phyloP scores from a whole-genome alignment of 2,797 vertebrate genomes.

The Neopelma chrysocephalum region DNA sequence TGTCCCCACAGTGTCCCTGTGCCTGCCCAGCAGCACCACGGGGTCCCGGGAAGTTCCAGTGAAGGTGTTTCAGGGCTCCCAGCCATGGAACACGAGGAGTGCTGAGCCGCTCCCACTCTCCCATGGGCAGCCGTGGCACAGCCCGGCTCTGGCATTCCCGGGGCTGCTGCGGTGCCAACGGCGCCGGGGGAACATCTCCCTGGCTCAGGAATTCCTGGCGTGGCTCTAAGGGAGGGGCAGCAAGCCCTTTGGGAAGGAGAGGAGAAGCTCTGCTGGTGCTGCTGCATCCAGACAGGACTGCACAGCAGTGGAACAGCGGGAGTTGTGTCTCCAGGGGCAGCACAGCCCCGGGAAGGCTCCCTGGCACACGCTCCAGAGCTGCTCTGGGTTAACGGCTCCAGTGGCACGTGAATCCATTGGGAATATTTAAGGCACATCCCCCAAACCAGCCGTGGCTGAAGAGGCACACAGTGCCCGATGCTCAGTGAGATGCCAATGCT shows the following conservation, averaged over 20 bases:
- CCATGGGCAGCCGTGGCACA: not conserved
- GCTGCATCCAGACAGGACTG: not conserved
- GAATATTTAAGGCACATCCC: not conserved
- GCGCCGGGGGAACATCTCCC: fast-evolving
- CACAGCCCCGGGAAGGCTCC: not conserved
- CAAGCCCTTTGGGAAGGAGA: not conserved
- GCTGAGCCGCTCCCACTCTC: too few species aligned
- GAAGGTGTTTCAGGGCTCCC: fast-evolving
- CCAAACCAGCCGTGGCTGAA: fast-evolving
- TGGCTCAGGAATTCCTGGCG: not conserved
- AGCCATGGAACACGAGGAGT: not conserved
- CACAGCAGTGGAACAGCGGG: not conserved
- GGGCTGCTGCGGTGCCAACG: not conserved
- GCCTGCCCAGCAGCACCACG: fast-evolving
- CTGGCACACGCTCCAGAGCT: not conserved
- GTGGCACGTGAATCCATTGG: fast-evolving
- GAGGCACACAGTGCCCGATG: too few species aligned
- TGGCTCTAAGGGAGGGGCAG: not conserved
- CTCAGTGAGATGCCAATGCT: not conserved
- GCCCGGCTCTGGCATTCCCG: not conserved
- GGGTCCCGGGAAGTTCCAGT: not conserved
- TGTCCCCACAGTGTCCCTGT: not conserved
- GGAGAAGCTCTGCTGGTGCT: fast-evolving
- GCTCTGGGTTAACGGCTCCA: not conserved
- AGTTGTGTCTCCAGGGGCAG: not conserved